Percentiles rank a stretch among this genome's conserved stretches.
phyloP scores from a whole-genome alignment of 2,888 invertebrate species.

The Calephelis perditalis region DNA sequence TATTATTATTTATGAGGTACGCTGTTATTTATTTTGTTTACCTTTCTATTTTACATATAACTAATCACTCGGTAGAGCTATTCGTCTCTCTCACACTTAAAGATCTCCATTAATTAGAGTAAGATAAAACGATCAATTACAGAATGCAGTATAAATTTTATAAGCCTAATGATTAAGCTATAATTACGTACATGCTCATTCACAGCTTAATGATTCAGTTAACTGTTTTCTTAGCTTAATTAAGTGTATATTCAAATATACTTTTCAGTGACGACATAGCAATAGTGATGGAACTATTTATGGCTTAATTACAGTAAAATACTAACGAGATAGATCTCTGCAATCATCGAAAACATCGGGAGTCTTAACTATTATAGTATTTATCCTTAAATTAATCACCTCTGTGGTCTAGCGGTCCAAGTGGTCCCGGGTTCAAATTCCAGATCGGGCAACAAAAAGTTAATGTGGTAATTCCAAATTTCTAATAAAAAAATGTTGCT shows the following conservation, averaged over 20 bases:
- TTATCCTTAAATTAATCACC: too few species aligned
- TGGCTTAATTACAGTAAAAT: background rate
- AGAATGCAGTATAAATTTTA: background rate
- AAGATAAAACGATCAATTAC: background rate
- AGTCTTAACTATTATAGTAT: background rate
- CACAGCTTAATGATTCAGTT: background rate
- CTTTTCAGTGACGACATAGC: background rate
- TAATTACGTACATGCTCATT: background rate
- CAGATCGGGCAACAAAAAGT: too few species aligned
- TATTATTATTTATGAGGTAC: slow-evolving; percentile 3
- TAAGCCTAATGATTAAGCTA: background rate
- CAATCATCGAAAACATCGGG: background rate
- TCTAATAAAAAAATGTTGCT: too few species aligned
- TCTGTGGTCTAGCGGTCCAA: too few species aligned
- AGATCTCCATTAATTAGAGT: slow-evolving; percentile 2
- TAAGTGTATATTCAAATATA: background rate
- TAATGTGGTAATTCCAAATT: too few species aligned
- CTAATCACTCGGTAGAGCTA: slow-evolving; percentile 1
- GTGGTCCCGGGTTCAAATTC: too few species aligned
- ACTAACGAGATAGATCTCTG: background rate
- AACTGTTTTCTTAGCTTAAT: background rate
- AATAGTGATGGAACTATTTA: background rate
- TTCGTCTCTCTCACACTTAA: slow-evolving; percentile 10
- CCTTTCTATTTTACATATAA: slow-evolving; percentile 11
- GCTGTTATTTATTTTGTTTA: slow-evolving; percentile 6